A percentile compares a stretch with the other conserved stretches of the same genome.
Evolutionary conservation across 2,797 vertebrate genomes (phyloP).

Genomic region (Champsocephalus esox): DNA sequence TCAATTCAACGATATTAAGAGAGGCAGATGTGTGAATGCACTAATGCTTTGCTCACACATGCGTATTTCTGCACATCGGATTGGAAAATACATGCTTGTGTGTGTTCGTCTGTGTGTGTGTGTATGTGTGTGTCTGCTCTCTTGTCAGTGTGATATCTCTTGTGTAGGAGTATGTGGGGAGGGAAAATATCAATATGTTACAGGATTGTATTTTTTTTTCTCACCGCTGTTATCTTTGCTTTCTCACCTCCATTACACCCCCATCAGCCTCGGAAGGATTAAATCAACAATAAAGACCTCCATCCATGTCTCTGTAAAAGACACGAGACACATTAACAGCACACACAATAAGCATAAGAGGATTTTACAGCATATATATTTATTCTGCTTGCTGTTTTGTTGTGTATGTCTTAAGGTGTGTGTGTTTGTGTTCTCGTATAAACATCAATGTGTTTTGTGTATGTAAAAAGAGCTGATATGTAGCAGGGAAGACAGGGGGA

Average conservation of each 20-base stretch:
- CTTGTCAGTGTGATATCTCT: slow-evolving; percentile 48
- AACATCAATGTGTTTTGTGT: slow-evolving; percentile 11
- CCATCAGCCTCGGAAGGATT: slow-evolving; percentile 66
- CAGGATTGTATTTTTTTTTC: slow-evolving; percentile 48
- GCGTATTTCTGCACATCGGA: slow-evolving; percentile 10
- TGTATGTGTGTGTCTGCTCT: slow-evolving; percentile 23
- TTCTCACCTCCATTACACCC: slow-evolving; percentile 70
- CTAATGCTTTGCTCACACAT: slow-evolving; percentile 20
- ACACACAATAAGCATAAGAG: slow-evolving; percentile 41
- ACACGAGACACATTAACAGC: slow-evolving; percentile 66
- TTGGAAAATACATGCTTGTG: slow-evolving; percentile 20
- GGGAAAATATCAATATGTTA: slow-evolving; percentile 72
- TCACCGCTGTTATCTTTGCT: slow-evolving; percentile 61
- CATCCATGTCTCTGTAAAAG: slow-evolving; percentile 64
- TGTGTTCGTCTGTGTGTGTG: slow-evolving; percentile 8
- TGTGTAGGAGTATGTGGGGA: slow-evolving; percentile 69
- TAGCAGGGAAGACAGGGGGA: slow-evolving; percentile 51
- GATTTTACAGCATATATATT: slow-evolving; percentile 51
- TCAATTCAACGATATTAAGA: slow-evolving; percentile 45
- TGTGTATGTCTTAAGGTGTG: slow-evolving; percentile 37
- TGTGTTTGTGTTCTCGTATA: slow-evolving; percentile 25
- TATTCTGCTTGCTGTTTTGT: slow-evolving; percentile 27
- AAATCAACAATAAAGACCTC: slow-evolving; percentile 70
- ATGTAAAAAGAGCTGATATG: slow-evolving; percentile 25
- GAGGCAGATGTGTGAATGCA: slow-evolving; percentile 28